A percentile compares a stretch with the other conserved stretches of the same genome.
Evolutionary conservation across 2,797 vertebrate genomes (phyloP).

Genomic region (Gallinago nigripennis): DNA sequence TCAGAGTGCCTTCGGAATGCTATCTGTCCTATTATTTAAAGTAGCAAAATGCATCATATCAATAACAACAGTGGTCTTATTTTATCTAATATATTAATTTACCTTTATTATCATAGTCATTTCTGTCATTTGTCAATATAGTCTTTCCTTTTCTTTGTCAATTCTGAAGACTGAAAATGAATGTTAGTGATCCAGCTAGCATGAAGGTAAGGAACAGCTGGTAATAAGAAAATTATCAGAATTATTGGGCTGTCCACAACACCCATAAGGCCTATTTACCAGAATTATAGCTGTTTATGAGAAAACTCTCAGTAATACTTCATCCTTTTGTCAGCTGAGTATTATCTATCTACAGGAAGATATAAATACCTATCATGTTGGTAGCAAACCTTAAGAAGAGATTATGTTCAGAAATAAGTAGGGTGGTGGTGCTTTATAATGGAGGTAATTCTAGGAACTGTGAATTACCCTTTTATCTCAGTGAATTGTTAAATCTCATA

Average conservation of each 20-base stretch:
- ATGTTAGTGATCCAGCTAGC: neutral
- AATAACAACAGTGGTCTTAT: neutral
- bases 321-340: neutral
- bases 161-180: neutral
- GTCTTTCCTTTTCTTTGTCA: neutral
- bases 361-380: neutral
- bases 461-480: neutral
- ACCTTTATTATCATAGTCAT: neutral
- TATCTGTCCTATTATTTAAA: neutral
- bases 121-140: neutral
- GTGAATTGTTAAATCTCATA: neutral
- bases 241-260: constrained; percentile 26
- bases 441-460: neutral
- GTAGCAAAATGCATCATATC: neutral
- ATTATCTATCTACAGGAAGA: neutral
- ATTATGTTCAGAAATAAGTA: neutral
- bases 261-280: neutral
- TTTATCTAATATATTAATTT: neutral
- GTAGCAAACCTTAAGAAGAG: neutral
- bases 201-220: neutral
- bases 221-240: constrained; percentile 37
- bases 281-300: constrained; percentile 32
- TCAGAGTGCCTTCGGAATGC: neutral
- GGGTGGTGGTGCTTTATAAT: neutral
- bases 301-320: neutral